Conservation (phyloP, 2,888 invertebrate genomes). For the Itoplectis maculator region DNA sequence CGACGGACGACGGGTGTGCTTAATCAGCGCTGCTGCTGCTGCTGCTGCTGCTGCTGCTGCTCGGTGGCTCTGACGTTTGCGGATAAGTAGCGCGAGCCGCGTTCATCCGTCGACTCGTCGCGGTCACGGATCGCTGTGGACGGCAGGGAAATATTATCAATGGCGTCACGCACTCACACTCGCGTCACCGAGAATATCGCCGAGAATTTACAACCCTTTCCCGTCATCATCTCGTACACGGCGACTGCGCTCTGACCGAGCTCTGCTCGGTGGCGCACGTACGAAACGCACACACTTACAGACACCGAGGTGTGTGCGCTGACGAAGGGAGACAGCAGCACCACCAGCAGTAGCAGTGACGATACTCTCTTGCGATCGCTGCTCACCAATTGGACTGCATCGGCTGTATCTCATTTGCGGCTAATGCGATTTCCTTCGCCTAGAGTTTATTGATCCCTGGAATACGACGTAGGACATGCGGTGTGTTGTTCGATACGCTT, state of each 20-base stretch:
- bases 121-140: slow-evolving; percentile 24
- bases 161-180: slow-evolving; percentile 63
- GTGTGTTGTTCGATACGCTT: slow-evolving; percentile 1
- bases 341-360: too few species aligned
- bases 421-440: slow-evolving; percentile 31
- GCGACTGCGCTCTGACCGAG: slow-evolving; percentile 51
- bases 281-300: background rate
- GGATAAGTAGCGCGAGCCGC: slow-evolving; percentile 27
- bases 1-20: background rate
- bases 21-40: background rate
- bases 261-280: background rate
- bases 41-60: too few species aligned
- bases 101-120: slow-evolving; percentile 25
- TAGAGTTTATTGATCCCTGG: slow-evolving; percentile 73
- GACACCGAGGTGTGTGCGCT: background rate
- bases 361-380: background rate
- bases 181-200: slow-evolving; percentile 51
- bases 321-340: background rate
- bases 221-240: slow-evolving; percentile 41
- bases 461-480: slow-evolving; percentile 65
- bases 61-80: slow-evolving; percentile 27
- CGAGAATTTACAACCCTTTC: slow-evolving; percentile 61
- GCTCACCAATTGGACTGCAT: background rate
- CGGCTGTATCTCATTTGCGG: slow-evolving; percentile 25
- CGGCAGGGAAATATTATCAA: slow-evolving; percentile 58